Evolutionary conservation across 2,113 vertebrate species (phyloP).

Genomic region (Myiagra hebetior): DNA sequence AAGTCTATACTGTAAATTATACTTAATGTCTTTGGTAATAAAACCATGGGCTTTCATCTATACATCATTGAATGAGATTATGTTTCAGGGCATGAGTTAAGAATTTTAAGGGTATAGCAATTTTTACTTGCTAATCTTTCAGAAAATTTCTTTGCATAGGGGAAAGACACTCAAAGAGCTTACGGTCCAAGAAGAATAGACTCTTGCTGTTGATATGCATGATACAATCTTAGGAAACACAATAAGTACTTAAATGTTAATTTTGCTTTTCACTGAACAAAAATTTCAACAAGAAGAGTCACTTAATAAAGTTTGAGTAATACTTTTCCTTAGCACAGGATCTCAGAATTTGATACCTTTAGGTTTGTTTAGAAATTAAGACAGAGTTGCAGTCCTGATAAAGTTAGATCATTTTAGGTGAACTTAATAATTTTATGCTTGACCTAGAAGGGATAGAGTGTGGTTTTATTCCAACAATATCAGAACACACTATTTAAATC

Average conservation of each 20-base stretch:
- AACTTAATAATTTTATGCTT: not conserved
- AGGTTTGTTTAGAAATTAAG: not conserved
- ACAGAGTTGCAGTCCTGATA: not conserved
- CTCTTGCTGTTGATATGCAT: conserved; percentile 34
- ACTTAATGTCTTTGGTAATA: not conserved
- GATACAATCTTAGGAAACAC: conserved; percentile 8
- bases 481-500: conserved; percentile 7
- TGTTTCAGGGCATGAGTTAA: conserved; percentile 33
- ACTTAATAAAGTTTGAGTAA: conserved; percentile 5
- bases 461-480: not conserved
- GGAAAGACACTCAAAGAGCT: conserved; percentile 46
- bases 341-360: not conserved
- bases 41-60: conserved; percentile 4
- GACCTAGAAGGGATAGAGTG: not conserved
- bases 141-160: conserved; percentile 23
- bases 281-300: not conserved
- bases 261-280: conserved; percentile 31
- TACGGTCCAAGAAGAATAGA: conserved; percentile 35
- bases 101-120: conserved; percentile 23
- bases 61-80: conserved; percentile 6
- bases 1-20: not conserved
- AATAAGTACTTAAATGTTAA: conserved; percentile 25
- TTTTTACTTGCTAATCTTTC: conserved; percentile 43
- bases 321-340: not conserved
- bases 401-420: not conserved